phyloP scores from a whole-genome alignment of 2,888 invertebrate genomes.

The Blastobasis adustella region DNA sequence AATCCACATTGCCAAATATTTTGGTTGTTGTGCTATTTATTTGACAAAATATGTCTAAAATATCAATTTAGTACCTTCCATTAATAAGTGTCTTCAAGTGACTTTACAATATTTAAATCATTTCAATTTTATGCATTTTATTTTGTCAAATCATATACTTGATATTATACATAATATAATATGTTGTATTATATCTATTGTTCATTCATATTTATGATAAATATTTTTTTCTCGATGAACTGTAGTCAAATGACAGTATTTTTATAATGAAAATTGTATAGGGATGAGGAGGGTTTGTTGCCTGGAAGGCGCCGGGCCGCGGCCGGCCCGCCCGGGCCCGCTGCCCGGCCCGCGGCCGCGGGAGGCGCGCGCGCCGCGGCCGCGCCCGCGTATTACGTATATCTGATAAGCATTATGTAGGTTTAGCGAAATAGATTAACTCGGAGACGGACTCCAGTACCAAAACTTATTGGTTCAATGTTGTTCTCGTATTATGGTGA shows the following conservation, averaged over 20 bases:
- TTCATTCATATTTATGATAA: constrained; percentile 61
- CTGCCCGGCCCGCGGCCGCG: constrained; percentile 12
- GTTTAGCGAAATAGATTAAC: constrained; percentile 73
- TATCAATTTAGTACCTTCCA: constrained; percentile 71
- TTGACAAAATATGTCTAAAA: constrained; percentile 50
- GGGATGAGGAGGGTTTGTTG: constrained; percentile 60
- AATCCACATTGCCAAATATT: constrained; percentile 69
- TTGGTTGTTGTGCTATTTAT: constrained; percentile 74
- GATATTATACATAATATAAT: constrained; percentile 61
- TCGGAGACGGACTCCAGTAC: constrained; percentile 67
- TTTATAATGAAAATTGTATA: constrained; percentile 73
- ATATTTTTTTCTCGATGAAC: constrained; percentile 69
- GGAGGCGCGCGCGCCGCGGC: constrained; percentile 15
- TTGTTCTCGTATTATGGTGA: constrained; percentile 73
- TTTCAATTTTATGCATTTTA: constrained; percentile 74
- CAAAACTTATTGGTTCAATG: constrained; percentile 72
- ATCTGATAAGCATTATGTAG: constrained; percentile 76
- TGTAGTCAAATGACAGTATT: constrained; percentile 77
- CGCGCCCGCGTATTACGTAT: constrained; percentile 39
- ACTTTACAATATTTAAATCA: constrained; percentile 67
- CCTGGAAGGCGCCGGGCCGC: constrained; percentile 34
- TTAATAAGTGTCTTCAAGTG: constrained; percentile 61
- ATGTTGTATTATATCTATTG: constrained; percentile 64
- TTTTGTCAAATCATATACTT: constrained; percentile 72
- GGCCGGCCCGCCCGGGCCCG: constrained; percentile 15